Conservation (phyloP, 2,888 invertebrate species). For the Synanthedon vespiformis region DNA sequence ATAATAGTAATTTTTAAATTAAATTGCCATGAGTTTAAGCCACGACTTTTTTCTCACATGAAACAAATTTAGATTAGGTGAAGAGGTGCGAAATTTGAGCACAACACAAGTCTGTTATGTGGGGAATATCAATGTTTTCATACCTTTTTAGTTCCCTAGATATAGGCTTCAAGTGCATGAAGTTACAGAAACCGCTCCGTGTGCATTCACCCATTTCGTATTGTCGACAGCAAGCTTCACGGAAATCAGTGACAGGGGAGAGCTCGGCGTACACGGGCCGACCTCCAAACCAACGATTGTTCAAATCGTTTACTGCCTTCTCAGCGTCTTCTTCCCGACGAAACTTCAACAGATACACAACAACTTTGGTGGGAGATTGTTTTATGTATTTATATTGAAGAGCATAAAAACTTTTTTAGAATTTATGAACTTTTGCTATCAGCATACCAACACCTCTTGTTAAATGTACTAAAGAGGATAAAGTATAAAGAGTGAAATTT, state of each 20-base stretch:
- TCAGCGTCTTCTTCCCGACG: constrained; percentile 98
- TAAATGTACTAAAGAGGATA: too few species aligned
- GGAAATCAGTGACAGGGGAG: constrained; percentile 98
- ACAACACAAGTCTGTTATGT: too few species aligned
- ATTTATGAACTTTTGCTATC: not conserved
- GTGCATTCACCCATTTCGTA: constrained; percentile 99
- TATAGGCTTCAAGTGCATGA: constrained; percentile 99
- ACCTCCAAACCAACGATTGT: constrained; percentile 99
- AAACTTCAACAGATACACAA: constrained; percentile 68
- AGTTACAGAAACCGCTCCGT: constrained; percentile 99
- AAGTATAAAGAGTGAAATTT: too few species aligned
- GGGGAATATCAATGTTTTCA: constrained; percentile 1
- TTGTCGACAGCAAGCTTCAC: constrained; percentile 99
- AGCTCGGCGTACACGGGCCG: constrained; percentile 98
- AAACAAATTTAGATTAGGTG: too few species aligned
- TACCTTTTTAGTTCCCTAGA: constrained; percentile 92
- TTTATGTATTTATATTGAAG: not conserved
- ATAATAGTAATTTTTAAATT: too few species aligned
- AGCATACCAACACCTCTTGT: not conserved
- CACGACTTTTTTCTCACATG: too few species aligned
- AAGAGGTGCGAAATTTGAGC: too few species aligned
- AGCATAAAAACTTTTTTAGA: not conserved
- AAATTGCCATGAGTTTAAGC: too few species aligned
- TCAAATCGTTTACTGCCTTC: constrained; percentile 95
- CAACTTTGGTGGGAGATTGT: not conserved